Evolutionary conservation across 2,797 vertebrate species (phyloP).

Genomic region (Semotilus atromaculatus): DNA sequence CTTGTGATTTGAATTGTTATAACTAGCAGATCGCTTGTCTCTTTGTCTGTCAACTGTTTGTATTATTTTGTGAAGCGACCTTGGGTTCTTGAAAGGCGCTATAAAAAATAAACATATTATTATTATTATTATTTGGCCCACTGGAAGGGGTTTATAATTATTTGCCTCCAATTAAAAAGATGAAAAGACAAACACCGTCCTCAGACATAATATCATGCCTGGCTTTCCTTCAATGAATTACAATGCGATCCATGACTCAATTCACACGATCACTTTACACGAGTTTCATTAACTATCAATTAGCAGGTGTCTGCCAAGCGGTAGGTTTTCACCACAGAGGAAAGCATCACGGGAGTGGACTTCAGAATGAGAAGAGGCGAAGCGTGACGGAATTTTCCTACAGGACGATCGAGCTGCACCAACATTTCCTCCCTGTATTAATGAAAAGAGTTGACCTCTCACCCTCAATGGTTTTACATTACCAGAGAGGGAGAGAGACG

Average conservation of each 20-base stretch:
- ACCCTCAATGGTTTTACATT: conserved; percentile 56
- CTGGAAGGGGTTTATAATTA: conserved; percentile 27
- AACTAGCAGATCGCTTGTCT: too few species aligned
- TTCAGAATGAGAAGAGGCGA: conserved; percentile 52
- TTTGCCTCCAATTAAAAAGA: conserved; percentile 17
- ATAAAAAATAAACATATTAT: too few species aligned
- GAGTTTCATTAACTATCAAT: conserved; percentile 58
- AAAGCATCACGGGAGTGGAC: conserved; percentile 40
- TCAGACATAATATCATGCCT: conserved; percentile 35
- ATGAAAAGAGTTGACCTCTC: conserved; percentile 59
- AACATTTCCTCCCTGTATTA: conserved; percentile 60
- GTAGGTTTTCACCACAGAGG: conserved; percentile 42
- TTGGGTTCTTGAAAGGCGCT: too few species aligned
- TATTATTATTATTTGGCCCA: too few species aligned
- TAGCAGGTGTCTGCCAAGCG: conserved; percentile 48
- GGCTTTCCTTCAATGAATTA: conserved; percentile 42
- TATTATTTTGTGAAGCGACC: too few species aligned
- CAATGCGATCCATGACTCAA: conserved; percentile 34
- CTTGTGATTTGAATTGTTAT: too few species aligned
- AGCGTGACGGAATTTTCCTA: conserved; percentile 60
- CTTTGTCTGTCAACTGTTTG: too few species aligned
- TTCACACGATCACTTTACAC: conserved; percentile 36
- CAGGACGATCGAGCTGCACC: conserved; percentile 56
- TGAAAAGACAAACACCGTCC: conserved; percentile 1
- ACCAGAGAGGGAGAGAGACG: conserved; percentile 34